Evolutionary conservation across 2,113 vertebrate genomes (phyloP), one percentile per base, ranked within the genome.

Genomic region (Hippocampus mohnikei): DNA sequence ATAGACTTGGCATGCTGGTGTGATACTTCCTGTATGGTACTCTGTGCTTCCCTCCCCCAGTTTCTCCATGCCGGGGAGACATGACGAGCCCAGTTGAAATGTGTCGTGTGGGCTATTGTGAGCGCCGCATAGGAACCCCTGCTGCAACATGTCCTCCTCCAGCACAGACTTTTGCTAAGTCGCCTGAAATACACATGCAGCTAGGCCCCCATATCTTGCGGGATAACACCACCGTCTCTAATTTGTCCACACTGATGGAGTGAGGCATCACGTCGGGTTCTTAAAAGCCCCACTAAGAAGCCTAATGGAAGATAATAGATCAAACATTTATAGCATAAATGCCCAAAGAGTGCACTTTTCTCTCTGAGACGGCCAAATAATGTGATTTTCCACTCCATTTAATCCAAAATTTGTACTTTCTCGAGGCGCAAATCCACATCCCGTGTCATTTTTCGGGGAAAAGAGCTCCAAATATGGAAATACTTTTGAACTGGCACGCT

Each of bases 91-190:
- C 67, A 62, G 78, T 75, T 55, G 46, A 80, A 71, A 62, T 48
- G 59, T 73, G 78, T 72, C 75, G 88, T 85, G 76, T 61, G 46
- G 63, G 75, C 74, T 77, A 74, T 81, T 77, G 76, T 82, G 72
- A 74, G 72, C 70, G 71, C 78, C 33, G 33, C 69, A 42, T 63
- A 75, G 69, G 77, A 78, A 21, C 70, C 59, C 37, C 44, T 75
- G 65, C 69, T 70, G 70, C 69, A 71, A 73, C 70, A 73, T 73
- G 70, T 42, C 70, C 48, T 29, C 52, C 71, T 75, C 55, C 80
- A 84, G 70, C 70, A 66, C 21, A 73, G 71, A 84, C 84, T 88
- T 88, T 89, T 87, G 79, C 88, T 70, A 80, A 87, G 77, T 79
- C 9, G 64, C 78, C 67, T 65, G 71, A 13, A 29, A 84, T 82